Evolutionary conservation across 2,797 vertebrate species (phyloP).

Genomic region (Phalloptychus januarius): DNA sequence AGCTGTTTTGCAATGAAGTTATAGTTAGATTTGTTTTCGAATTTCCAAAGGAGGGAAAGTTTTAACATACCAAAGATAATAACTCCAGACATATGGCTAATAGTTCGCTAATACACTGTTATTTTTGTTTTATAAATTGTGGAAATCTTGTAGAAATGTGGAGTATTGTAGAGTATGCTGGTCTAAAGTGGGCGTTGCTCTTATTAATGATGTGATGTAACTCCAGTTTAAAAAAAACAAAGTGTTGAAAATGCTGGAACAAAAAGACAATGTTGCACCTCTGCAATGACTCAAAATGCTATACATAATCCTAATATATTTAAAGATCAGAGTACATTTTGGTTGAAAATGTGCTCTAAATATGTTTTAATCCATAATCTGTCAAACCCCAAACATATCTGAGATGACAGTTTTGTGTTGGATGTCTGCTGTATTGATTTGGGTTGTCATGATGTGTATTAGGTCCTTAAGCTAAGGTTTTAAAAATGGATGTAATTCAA

Average conservation of each 20-base stretch:
- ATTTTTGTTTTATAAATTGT: background rate
- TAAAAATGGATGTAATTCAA: background rate
- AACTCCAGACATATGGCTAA: background rate
- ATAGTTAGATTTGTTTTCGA: background rate
- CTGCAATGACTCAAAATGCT: background rate
- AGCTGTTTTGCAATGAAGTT: background rate
- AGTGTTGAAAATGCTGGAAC: background rate
- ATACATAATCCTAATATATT: background rate
- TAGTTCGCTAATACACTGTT: background rate
- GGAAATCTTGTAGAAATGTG: background rate
- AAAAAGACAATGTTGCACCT: background rate
- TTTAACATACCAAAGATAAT: background rate
- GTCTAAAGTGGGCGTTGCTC: background rate
- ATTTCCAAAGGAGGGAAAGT: background rate
- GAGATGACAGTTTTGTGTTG: background rate
- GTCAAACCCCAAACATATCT: background rate
- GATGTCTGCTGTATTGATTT: background rate
- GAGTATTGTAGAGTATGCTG: background rate
- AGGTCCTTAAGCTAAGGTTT: background rate
- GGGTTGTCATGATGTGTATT: background rate
- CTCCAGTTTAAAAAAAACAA: background rate
- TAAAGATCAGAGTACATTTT: background rate
- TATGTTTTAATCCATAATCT: background rate
- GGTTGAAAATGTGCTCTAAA: background rate
- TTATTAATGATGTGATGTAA: background rate